Percentiles rank a stretch among this genome's conserved stretches.
Conservation (phyloP, 2,888 invertebrate species). For the Altica lythri region DNA sequence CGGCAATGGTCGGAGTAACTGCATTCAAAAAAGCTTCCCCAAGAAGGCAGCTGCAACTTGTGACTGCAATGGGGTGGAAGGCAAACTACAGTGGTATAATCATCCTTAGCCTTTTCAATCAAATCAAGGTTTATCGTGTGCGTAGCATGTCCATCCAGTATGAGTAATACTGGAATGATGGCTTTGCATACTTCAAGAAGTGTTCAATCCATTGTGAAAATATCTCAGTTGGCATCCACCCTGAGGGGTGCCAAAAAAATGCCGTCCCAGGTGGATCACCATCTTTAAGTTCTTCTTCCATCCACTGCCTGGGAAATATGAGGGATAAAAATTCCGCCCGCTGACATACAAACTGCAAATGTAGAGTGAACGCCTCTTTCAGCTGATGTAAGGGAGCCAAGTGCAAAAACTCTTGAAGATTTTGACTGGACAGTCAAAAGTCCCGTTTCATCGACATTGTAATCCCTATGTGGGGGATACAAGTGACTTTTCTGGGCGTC, state of each 20-base stretch:
- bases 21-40: constrained; percentile 15
- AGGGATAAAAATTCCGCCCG: too few species aligned
- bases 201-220: constrained; percentile 8
- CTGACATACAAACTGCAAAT: too few species aligned
- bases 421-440: constrained; percentile 7
- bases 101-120: not conserved
- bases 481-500: too few species aligned
- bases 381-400: not conserved
- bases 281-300: constrained; percentile 1
- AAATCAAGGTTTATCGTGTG: not conserved
- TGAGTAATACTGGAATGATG: constrained; percentile 3
- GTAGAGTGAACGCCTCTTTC: too few species aligned
- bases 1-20: constrained; percentile 5
- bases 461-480: too few species aligned
- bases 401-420: constrained; percentile 2
- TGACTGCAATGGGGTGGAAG: constrained; percentile 7
- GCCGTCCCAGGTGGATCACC: not conserved
- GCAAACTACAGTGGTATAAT: constrained; percentile 5
- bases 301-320: too few species aligned
- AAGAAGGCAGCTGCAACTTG: constrained; percentile 14
- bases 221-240: not conserved
- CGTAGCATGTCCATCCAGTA: constrained; percentile 4
- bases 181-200: constrained; percentile 6
- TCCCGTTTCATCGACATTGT: not conserved
- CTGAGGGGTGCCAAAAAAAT: not conserved